These are phyloP conservation scores for Babyrousa celebensis DNA, from an alignment of 2,797 vertebrate genomes.

Conservation along the genomic window DNA sequence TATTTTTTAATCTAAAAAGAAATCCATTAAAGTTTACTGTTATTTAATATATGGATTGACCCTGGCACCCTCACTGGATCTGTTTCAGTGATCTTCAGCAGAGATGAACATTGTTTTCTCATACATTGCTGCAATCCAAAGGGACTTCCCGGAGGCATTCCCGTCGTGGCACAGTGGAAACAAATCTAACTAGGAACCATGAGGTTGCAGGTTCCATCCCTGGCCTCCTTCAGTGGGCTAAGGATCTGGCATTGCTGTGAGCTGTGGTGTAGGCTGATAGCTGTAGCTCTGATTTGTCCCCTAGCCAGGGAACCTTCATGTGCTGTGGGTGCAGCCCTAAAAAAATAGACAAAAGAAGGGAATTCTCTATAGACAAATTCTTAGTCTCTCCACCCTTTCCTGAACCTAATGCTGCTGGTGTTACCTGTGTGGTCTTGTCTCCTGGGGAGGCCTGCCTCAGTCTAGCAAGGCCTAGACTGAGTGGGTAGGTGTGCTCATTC, in stretches of 20 bases:
- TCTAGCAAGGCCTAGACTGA: not conserved
- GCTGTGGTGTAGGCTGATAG: too few species aligned
- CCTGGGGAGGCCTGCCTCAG: not conserved
- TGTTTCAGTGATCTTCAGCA: not conserved
- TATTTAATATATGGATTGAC: not conserved
- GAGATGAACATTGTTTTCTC: not conserved
- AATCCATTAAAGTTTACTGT: not conserved
- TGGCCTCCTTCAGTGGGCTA: too few species aligned
- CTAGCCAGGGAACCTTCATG: too few species aligned
- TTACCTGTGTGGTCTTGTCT: not conserved
- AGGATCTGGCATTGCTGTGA: too few species aligned
- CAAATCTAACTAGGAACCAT: too few species aligned
- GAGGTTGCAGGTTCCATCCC: too few species aligned
- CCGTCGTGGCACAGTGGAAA: too few species aligned
- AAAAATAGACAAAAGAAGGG: too few species aligned
- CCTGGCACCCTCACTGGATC: not conserved
- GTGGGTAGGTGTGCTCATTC: not conserved
- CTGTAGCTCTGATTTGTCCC: too few species aligned
- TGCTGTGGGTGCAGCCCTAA: too few species aligned
- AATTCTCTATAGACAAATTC: not conserved
- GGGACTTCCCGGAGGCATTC: not conserved
- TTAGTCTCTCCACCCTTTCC: not conserved
- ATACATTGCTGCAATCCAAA: not conserved
- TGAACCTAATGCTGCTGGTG: not conserved
- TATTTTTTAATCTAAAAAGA: constrained; percentile 48